Evolutionary conservation across 2,113 vertebrate species (phyloP), one percentile per base, ranked within the genome.

Genomic region (Microtus pennsylvanicus): DNA sequence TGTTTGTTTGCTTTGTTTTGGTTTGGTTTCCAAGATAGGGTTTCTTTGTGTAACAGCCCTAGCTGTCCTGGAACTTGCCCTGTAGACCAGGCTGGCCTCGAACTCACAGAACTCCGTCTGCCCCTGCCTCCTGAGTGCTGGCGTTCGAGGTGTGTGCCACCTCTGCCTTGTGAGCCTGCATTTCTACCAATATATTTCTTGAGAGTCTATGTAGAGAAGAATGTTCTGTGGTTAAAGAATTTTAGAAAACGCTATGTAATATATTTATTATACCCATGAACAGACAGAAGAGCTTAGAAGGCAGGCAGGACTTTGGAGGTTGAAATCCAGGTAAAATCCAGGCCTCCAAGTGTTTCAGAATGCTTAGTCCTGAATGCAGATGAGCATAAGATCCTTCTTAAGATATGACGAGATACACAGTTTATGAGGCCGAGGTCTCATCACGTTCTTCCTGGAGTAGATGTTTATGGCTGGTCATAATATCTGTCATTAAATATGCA

Each of bases 401-500:
- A 87, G 35, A 81, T 87, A 50, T 65, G 72, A 22, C 61, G 33
- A 72, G 93, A 74, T 19, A 83, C 0, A 95, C 0, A 95, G 52
- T 72, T 93, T 77, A 55, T 50, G 45, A 89, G 72, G 16, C 35
- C 70, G 16, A 93, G 35, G 17, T 52, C 76, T 95, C 67, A 9
- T 63, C 55, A 35, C 10, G 19, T 83, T 42, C 2, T 63, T 61
- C 58, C 22, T 83, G n/a, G 24, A 63, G 13, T 83, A 11, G 42
- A 50, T 72, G 55, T 74, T 58, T 63, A 90, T 93, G 50, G 14
- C 28, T 93, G 24, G n/a, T 63, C 19, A 85, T 83, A 28, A 67
- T 74, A 93, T 87, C 80, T 96, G 50, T 85, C 87, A 21, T 90
- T 93, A 97, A 94, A 93, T n/a, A 3, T 24, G 81, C 7, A 67